Evolutionary conservation across 2,113 vertebrate species (phyloP), one percentile per base, ranked within the genome.

Genomic region (Psilopogon haemacephalus): DNA sequence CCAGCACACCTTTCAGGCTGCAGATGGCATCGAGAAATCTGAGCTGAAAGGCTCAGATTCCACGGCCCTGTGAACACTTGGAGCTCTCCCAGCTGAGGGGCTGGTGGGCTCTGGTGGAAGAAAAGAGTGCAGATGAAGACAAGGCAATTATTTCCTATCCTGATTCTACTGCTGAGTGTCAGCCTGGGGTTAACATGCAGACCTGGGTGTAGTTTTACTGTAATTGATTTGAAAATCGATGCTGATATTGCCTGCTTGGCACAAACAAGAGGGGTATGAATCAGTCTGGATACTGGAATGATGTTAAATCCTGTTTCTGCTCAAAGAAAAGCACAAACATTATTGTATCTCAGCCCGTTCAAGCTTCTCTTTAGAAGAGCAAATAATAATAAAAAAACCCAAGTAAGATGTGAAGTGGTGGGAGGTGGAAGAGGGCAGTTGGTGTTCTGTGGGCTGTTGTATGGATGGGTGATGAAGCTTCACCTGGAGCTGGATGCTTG

Each of bases 61-160:
- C 19, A 2, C 0, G 5, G 58, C 30, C 26, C 52, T 0, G 1
- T 33, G 15, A 40, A 46, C 23, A 3, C 19, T n/a, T 65, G 0
- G 1, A 30, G 58, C 42, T 33, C 20, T 46, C 52, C 20, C 37
- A 27, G 42, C 64, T 23, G n/a, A 30, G 35, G 16, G 5, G 24
- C 4, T 14, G 27, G 6, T n/a, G 13, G 35, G 3, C 56, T 44
- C 0, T 46, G n/a, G 27, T 26, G 62, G 33, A 38, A 23, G 23
- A 42, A 38, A 5, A 68, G 12, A 44, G 26, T 21, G 5, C 0
- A 0, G 37, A 4, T 37, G 37, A 55, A 48, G 44, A 38, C 44
- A 54, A 46, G 18, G 24, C 30, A 18, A 21, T 0, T n/a, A 13
- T 26, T 26, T 55, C 30, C 65, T n/a, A 2, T 3, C 4, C 26